Percentiles rank a stretch among this genome's conserved stretches.
These are phyloP conservation scores for Selene dorsalis DNA, from an alignment of 2,797 vertebrate species.

Conservation along the genomic window DNA sequence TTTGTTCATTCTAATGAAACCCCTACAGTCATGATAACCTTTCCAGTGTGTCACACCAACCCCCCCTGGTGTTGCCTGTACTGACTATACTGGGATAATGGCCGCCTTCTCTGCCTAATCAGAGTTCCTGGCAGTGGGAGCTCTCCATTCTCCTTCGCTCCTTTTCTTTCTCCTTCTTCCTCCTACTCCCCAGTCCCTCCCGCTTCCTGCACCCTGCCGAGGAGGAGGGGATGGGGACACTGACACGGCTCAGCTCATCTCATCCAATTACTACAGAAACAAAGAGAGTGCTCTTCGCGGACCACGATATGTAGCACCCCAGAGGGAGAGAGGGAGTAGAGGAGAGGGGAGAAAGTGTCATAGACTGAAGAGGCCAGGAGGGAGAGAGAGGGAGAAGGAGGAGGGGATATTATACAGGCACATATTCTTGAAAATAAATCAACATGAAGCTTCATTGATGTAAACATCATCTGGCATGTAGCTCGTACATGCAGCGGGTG, in stretches of 20 bases:
- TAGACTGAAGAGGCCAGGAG: constrained; percentile 31
- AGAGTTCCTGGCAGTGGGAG: constrained; percentile 63
- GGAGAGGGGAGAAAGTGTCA: constrained; percentile 41
- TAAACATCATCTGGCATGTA: neutral
- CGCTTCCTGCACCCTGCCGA: constrained; percentile 66
- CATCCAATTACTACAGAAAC: constrained; percentile 82
- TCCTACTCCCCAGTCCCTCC: constrained; percentile 44
- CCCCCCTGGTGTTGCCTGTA: constrained; percentile 65
- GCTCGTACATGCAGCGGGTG: neutral
- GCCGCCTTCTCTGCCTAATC: constrained; percentile 74
- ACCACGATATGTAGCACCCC: constrained; percentile 67
- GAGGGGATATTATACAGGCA: constrained; percentile 33
- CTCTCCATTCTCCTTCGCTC: constrained; percentile 49
- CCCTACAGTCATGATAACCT: constrained; percentile 81
- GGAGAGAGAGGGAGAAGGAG: constrained; percentile 19
- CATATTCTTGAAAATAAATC: constrained; percentile 42
- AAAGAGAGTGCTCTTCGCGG: constrained; percentile 74
- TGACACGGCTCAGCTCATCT: constrained; percentile 79
- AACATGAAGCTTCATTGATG: constrained; percentile 20
- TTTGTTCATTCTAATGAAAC: constrained; percentile 83
- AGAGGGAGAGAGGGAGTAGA: constrained; percentile 55
- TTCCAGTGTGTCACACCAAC: constrained; percentile 74
- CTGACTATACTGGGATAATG: constrained; percentile 75
- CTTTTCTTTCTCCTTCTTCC: constrained; percentile 32
- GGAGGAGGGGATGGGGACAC: constrained; percentile 79